phyloP scores from a whole-genome alignment of 2,888 invertebrate species.

The Pelosia muscerda region DNA sequence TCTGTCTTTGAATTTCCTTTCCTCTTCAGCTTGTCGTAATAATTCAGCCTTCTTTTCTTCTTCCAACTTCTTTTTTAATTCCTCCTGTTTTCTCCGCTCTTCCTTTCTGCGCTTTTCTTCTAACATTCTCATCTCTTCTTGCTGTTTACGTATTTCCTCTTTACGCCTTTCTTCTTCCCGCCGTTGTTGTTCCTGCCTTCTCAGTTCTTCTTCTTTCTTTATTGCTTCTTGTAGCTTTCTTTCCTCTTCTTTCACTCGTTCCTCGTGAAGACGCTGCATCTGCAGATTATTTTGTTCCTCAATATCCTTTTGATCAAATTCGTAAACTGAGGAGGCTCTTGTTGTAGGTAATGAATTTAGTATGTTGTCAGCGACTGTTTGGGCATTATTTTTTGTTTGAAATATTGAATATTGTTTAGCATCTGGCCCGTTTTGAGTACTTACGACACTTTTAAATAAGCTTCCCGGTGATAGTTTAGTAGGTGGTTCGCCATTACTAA shows the following conservation, averaged over 20 bases:
- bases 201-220: slow-evolving; percentile 51
- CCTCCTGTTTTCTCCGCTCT: slow-evolving; percentile 67
- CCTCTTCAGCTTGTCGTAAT: slow-evolving; percentile 69
- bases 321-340: slow-evolving; percentile 58
- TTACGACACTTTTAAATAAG: slow-evolving; percentile 73
- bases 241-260: slow-evolving; percentile 60
- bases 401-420: slow-evolving; percentile 71
- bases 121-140: slow-evolving; percentile 50
- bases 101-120: slow-evolving; percentile 69
- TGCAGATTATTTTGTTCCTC: slow-evolving; percentile 44
- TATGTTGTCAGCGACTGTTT: slow-evolving; percentile 72
- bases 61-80: slow-evolving; percentile 69
- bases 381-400: slow-evolving; percentile 74
- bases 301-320: slow-evolving; percentile 67
- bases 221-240: slow-evolving; percentile 53
- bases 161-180: slow-evolving; percentile 51
- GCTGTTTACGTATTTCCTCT: slow-evolving; percentile 49
- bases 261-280: slow-evolving; percentile 54
- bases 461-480: slow-evolving; percentile 69
- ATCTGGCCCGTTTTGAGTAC: slow-evolving; percentile 57
- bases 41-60: slow-evolving; percentile 71
- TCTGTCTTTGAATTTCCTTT: slow-evolving; percentile 67
- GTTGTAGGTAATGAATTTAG: slow-evolving; percentile 57
- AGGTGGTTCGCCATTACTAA: slow-evolving; percentile 62
- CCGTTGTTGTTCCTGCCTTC: slow-evolving; percentile 51